Percentiles rank a stretch among this genome's conserved stretches.
Evolutionary conservation across 2,113 vertebrate species (phyloP).

Genomic region (Herpailurus yagouaroundi): DNA sequence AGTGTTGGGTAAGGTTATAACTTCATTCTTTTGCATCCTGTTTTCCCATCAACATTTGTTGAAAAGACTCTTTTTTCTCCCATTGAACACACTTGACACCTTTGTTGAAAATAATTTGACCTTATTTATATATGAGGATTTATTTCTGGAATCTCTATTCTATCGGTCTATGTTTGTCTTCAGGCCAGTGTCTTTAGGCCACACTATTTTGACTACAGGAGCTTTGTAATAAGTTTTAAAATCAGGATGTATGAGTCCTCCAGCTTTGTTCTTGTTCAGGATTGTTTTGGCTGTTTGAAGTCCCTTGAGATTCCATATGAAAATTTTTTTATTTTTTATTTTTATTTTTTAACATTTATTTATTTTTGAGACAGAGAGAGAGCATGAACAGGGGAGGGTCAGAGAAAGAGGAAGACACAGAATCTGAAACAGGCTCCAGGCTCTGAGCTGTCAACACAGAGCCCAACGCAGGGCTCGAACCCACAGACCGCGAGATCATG

Average conservation of each 20-base stretch:
- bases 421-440: too few relatives aligned
- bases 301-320: not conserved
- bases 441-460: too few relatives aligned
- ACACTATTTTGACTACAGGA: not conserved
- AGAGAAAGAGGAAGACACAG: too few relatives aligned
- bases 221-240: conserved; percentile 6
- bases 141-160: conserved; percentile 10
- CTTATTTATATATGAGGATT: not conserved
- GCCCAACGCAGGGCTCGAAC: too few relatives aligned
- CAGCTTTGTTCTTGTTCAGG: not conserved
- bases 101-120: not conserved
- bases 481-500: too few relatives aligned
- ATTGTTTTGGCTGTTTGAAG: not conserved
- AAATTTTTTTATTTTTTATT: too few relatives aligned
- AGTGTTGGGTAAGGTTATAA: not conserved
- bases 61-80: not conserved
- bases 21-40: not conserved
- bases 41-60: conserved; percentile 11
- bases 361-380: too few relatives aligned
- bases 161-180: not conserved
- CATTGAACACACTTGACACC: not conserved
- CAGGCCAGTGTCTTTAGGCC: not conserved
- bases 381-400: too few relatives aligned
- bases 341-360: too few relatives aligned
- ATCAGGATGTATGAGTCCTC: not conserved